phyloP scores from a whole-genome alignment of 1,140 invertebrate species.

The Drosophila aff. region DNA sequence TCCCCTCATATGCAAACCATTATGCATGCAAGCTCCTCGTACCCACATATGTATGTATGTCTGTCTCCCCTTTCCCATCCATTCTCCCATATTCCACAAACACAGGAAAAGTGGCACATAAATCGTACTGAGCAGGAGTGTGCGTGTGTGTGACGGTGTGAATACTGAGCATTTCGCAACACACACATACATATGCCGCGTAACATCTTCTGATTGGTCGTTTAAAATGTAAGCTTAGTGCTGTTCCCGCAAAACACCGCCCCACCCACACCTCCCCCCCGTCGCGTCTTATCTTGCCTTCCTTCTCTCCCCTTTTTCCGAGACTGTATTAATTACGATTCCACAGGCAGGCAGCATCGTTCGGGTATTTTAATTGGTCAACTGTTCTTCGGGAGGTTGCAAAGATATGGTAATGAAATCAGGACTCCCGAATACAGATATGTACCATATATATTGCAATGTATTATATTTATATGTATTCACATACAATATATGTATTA shows the following conservation, averaged over 20 bases:
- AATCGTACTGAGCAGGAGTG: slow-evolving; percentile 33
- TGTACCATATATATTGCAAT: not conserved
- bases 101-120: slow-evolving; percentile 49
- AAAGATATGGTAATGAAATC: not conserved
- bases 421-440: not conserved
- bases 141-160: slow-evolving; percentile 28
- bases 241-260: slow-evolving; percentile 58
- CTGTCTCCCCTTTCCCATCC: slow-evolving; percentile 6
- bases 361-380: slow-evolving; percentile 64
- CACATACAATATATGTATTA: too few relatives aligned
- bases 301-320: slow-evolving; percentile 9
- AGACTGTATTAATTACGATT: slow-evolving; percentile 68
- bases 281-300: slow-evolving; percentile 3
- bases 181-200: slow-evolving; percentile 25
- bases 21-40: slow-evolving; percentile 14
- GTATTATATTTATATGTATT: not conserved
- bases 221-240: slow-evolving; percentile 48
- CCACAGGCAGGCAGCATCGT: slow-evolving; percentile 25
- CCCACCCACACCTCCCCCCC: slow-evolving; percentile 21
- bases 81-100: slow-evolving; percentile 26
- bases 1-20: slow-evolving; percentile 38
- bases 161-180: slow-evolving; percentile 59
- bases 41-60: slow-evolving; percentile 1
- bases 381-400: not conserved
- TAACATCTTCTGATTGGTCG: slow-evolving; percentile 79